Percentiles rank a stretch among this genome's conserved stretches.
phyloP scores from a whole-genome alignment of 1,140 invertebrate genomes.

The Drosophila leontia region DNA sequence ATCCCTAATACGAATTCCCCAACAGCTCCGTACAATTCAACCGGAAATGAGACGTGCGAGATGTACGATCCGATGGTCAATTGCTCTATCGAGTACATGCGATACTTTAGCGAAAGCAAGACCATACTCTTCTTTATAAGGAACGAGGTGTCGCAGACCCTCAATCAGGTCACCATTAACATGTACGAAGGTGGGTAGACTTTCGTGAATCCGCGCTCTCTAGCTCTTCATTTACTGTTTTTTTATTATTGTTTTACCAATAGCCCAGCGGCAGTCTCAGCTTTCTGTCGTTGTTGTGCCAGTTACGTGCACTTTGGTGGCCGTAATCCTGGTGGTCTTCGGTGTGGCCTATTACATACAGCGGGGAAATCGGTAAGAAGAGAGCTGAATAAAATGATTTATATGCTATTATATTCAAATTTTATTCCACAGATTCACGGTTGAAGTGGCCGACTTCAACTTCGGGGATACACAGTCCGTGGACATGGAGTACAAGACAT shows the following conservation, averaged over 20 bases:
- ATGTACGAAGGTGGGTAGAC: constrained; percentile 90
- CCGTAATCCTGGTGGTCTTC: constrained; percentile 92
- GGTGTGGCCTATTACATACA: constrained; percentile 94
- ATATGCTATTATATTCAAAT: constrained; percentile 24
- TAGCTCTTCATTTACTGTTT: neutral
- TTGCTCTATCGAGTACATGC: constrained; percentile 88
- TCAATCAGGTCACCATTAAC: constrained; percentile 90
- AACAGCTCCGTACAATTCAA: constrained; percentile 90
- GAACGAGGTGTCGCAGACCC: constrained; percentile 89
- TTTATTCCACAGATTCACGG: constrained; percentile 87
- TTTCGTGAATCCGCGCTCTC: neutral
- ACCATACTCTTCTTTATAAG: constrained; percentile 90
- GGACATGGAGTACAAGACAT: constrained; percentile 94
- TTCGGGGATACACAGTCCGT: constrained; percentile 90
- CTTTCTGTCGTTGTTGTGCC: constrained; percentile 94
- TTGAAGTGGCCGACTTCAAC: constrained; percentile 95
- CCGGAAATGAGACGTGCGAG: constrained; percentile 91
- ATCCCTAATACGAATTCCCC: constrained; percentile 46
- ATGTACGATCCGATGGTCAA: constrained; percentile 78
- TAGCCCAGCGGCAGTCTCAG: constrained; percentile 91
- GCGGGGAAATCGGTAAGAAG: constrained; percentile 88
- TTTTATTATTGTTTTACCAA: neutral
- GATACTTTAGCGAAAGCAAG: constrained; percentile 88
- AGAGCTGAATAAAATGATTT: too few species aligned
- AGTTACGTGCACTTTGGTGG: constrained; percentile 91